A percentile compares a stretch with the other conserved stretches of the same genome.
phyloP scores from a whole-genome alignment of 2,888 invertebrate species.

The Chouioia cunea region DNA sequence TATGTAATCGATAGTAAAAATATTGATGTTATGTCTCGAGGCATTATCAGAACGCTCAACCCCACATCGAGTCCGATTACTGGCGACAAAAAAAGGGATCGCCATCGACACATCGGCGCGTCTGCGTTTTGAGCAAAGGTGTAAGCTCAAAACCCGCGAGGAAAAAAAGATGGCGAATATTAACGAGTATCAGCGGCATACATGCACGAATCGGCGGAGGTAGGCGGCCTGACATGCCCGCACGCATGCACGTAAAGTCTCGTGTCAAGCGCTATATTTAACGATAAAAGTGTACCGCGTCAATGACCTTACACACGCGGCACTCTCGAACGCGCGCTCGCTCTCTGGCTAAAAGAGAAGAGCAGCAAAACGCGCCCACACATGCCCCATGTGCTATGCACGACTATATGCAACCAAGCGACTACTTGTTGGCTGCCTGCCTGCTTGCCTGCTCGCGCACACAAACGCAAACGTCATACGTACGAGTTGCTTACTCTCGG shows the following conservation, averaged over 20 bases:
- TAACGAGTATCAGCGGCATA: slow-evolving; percentile 36
- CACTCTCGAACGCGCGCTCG: slow-evolving; percentile 13
- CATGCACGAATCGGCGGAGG: not conserved
- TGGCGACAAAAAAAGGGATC: no score
- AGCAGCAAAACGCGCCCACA: not conserved
- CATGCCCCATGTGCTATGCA: not conserved
- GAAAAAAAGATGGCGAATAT: slow-evolving; percentile 40
- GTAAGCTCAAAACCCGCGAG: not conserved
- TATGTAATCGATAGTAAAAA: no score
- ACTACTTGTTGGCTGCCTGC: no score
- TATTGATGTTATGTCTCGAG: no score
- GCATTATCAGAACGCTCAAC: no score
- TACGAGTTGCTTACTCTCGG: slow-evolving; percentile 17
- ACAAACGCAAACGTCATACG: slow-evolving; percentile 57
- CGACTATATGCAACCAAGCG: not conserved
- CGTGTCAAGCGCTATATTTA: slow-evolving; percentile 53
- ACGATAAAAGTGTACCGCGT: slow-evolving; percentile 67
- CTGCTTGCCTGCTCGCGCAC: slow-evolving; percentile 49
- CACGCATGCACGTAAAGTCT: not conserved
- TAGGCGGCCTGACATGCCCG: not conserved
- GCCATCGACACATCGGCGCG: no score
- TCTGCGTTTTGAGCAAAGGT: no score
- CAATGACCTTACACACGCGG: slow-evolving; percentile 63
- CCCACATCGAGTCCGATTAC: no score
- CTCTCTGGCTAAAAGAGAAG: not conserved